Evolutionary conservation across 2,888 invertebrate species (phyloP), one percentile per base, ranked within the genome.

Genomic region (Plutella xylostella): DNA sequence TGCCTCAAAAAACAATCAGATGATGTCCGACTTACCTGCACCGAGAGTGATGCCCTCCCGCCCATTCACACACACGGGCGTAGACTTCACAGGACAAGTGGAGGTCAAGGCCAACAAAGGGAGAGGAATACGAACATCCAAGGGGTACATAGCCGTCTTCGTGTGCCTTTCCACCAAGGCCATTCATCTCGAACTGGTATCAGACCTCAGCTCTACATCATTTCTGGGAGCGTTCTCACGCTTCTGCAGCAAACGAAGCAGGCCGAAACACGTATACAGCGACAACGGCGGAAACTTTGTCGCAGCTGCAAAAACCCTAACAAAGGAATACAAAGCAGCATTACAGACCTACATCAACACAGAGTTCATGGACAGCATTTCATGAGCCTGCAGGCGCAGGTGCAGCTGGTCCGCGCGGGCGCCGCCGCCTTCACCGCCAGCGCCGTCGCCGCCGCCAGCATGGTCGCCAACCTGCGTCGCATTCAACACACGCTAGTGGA

Each of bases 151-250:
- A 4, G 40, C 40, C 14, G 18, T 40, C 2, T 39, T 39, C 17
- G 28, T 45, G 2, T 40, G 45, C 34, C 39, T 45, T 40, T n/a
- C 31, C 2, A 45, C 45, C 17, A 48, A 48, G 14, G 52, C 48
- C 1, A 40, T 50, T 3, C 52, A 52, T 19, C 17, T 52, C 7
- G 50, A 52, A 17, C 30, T 50, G 9, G 50, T 50, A 3, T 52
- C 52, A 1, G 50, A 50, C 21, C 11, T 52, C 9, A 43, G 19
- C 3, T 40, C 48, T 7, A 41, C 46, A 41, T 25, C 48, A 14
- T 52, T 52, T 25, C 15, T 52, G 21, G 47, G 48, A 34, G 50
- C 25, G 4, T 38, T 52, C 17, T 34, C 34, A 21, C 38, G 52
- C 15, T 47, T 31, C 46, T 38, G 15, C 9, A 38, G 21, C 17